Base-by-base conservation (phyloP, 2,888 invertebrate species). In the Blastobasis adustella region DNA sequence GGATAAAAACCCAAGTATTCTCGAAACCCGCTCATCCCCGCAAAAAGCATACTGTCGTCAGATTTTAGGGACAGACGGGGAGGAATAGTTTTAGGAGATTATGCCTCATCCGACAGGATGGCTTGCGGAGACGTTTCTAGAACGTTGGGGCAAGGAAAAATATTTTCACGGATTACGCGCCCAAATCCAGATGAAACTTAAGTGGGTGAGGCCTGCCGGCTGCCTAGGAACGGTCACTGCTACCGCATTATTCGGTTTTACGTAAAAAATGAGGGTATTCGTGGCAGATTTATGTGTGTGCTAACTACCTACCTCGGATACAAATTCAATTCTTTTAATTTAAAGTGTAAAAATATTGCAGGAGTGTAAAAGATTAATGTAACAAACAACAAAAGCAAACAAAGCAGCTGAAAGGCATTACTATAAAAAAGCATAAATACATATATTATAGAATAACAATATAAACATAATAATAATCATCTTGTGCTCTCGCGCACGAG, bases 1-100 rank as follows among this genome's bases (percentile, higher is more conserved):
- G 23, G 23, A 23, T 23, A 23, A 23, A 23, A 23, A 23, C 23
- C 23, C 23, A 23, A 23, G 23, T 23, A 23, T 23, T 23, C 23
- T 23, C 23, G 23, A 3, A 23, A 23, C 23, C 23, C 23, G 23
- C 23, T 23, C 23, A 23, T 23, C 23, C 23, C 49, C n/a, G 47
- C 40, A 50, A 50, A 54, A 55, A 55, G 49, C 53, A 37, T 53
- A 55, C 48, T 56, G 53, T 55, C 53, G 46, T 49, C 49, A 50
- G 45, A 8, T 6, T 10, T 9, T 5, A 23, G 10, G 10, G 6
- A 23, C 10, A 10, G 10, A 5, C 45, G 10, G 45, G 10, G 45
- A 10, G 36, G 5, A 45, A 49, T 45, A 49, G 49, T 49, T 49
- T 45, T 37, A 45, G 5, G 23, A 38, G 49, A 49, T 49, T 49